Evolutionary conservation across 2,888 invertebrate species (phyloP).

Genomic region (Timandra comae): DNA sequence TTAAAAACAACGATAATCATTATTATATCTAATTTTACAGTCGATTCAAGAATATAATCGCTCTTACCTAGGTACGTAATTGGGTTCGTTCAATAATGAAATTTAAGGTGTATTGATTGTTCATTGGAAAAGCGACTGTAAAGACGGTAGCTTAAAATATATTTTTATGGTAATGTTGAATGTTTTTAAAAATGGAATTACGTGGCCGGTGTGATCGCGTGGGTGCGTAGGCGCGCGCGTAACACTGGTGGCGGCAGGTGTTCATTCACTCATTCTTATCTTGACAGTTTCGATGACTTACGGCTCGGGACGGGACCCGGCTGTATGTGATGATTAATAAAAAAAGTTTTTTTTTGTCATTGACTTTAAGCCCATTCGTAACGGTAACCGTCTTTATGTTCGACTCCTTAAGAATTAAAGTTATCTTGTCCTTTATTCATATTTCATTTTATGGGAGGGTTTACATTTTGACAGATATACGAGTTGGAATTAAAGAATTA

Average conservation of each 20-base stretch:
- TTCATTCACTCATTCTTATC: slow-evolving; percentile 74
- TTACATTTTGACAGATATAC: slow-evolving; percentile 54
- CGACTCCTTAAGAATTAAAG: slow-evolving; percentile 58
- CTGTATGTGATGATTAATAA: slow-evolving; percentile 65
- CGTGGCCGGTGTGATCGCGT: slow-evolving; percentile 27
- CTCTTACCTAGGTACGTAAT: slow-evolving; percentile 48
- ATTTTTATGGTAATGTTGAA: neutral
- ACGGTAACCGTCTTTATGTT: slow-evolving; percentile 65
- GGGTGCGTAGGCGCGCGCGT: slow-evolving; percentile 67
- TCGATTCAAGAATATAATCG: slow-evolving; percentile 63
- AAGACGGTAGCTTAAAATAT: slow-evolving; percentile 25
- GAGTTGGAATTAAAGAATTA: slow-evolving; percentile 27
- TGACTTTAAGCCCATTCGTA: slow-evolving; percentile 69
- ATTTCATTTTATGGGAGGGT: slow-evolving; percentile 44
- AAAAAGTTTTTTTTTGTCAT: slow-evolving; percentile 57
- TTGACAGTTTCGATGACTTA: slow-evolving; percentile 75
- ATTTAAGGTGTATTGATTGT: slow-evolving; percentile 23
- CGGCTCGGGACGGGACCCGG: slow-evolving; percentile 48
- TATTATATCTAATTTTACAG: slow-evolving; percentile 68
- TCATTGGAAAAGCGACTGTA: slow-evolving; percentile 40
- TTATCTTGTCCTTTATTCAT: slow-evolving; percentile 49
- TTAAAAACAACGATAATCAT: slow-evolving; percentile 67
- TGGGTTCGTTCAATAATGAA: slow-evolving; percentile 42
- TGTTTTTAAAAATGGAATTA: slow-evolving; percentile 24
- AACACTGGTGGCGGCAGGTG: slow-evolving; percentile 74